A percentile compares a stretch with the other conserved stretches of the same genome.
phyloP scores from a whole-genome alignment of 2,888 invertebrate species.

The Cantharis nigra region DNA sequence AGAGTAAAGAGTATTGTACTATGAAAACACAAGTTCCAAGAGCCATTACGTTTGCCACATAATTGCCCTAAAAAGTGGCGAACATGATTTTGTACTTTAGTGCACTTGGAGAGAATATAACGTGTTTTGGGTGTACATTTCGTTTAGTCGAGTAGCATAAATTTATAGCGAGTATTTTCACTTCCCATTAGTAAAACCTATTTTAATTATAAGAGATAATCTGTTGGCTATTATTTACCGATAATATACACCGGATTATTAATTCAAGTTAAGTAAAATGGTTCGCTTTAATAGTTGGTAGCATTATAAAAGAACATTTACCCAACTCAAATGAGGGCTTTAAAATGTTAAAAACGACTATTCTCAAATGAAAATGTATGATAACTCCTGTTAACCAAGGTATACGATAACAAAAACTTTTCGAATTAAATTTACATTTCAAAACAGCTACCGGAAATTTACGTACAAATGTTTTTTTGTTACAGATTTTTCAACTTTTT shows the following conservation, averaged over 20 bases:
- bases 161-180: conserved; percentile 4
- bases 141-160: conserved; percentile 10
- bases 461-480: conserved; percentile 1
- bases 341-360: conserved; percentile 2
- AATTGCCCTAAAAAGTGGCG: conserved; percentile 32
- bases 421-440: conserved; percentile 4
- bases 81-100: conserved; percentile 36
- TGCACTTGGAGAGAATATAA: conserved; percentile 10
- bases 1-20: conserved; percentile 25
- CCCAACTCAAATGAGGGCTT: background rate
- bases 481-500: background rate
- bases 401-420: conserved; percentile 3
- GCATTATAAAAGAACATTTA: background rate
- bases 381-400: background rate
- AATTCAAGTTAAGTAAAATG: background rate
- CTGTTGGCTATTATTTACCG: conserved; percentile 4
- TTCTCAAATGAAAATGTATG: conserved; percentile 1
- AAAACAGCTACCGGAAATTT: conserved; percentile 2
- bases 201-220: conserved; percentile 5
- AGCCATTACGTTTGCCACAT: conserved; percentile 30
- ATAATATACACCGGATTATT: conserved; percentile 5
- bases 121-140: conserved; percentile 17
- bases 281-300: background rate
- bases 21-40: conserved; percentile 27
- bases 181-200: conserved; percentile 1